Evolutionary conservation across 2,113 vertebrate genomes (phyloP).

Genomic region (Aldabrachelys gigantea): DNA sequence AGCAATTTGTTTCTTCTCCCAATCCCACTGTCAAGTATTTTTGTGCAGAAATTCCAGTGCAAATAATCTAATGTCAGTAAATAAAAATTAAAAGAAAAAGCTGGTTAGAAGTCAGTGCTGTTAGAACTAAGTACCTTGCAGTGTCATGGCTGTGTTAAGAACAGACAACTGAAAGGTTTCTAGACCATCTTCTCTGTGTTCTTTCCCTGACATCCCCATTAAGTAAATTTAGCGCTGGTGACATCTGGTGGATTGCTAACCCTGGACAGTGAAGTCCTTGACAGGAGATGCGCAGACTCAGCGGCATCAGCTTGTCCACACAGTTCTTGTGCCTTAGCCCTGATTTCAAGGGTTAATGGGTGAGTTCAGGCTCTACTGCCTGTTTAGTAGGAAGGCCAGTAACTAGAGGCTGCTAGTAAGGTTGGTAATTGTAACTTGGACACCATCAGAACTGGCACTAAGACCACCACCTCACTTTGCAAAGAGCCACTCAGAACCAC

Average conservation of each 20-base stretch:
- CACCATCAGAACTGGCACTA: background rate
- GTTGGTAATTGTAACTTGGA: fast-evolving
- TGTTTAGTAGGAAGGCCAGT: background rate
- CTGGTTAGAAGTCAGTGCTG: background rate
- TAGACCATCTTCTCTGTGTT: background rate
- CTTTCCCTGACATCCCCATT: background rate
- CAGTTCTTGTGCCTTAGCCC: background rate
- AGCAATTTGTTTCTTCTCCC: background rate
- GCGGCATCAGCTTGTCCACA: background rate
- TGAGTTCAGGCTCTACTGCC: background rate
- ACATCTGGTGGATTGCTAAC: background rate
- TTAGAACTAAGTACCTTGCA: background rate
- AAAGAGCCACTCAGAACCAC: background rate
- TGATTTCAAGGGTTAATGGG: background rate
- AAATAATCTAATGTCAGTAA: constrained; percentile 13
- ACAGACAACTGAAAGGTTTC: background rate
- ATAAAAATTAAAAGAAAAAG: background rate
- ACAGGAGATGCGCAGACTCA: background rate
- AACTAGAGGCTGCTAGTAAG: fast-evolving
- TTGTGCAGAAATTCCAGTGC: constrained; percentile 63
- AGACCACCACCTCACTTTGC: background rate
- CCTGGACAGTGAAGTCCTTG: background rate
- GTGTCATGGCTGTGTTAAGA: background rate
- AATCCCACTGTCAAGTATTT: background rate
- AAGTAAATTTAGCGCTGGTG: background rate